Evolutionary conservation across 2,113 vertebrate genomes (phyloP).

Genomic region (Kobus ellipsiprymnus): DNA sequence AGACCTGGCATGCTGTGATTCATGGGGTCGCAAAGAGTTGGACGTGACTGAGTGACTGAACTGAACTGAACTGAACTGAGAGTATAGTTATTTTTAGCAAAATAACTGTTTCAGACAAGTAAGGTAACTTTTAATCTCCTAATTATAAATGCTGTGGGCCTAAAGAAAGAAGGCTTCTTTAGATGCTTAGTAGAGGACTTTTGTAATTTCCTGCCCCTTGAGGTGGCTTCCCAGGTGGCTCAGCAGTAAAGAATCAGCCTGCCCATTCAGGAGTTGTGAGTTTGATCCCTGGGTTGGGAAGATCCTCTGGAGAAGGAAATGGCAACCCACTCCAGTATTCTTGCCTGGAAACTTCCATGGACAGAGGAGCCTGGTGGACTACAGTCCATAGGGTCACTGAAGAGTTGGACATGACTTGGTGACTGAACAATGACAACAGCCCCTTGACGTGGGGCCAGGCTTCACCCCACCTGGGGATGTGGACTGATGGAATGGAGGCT

Average conservation of each 20-base stretch:
- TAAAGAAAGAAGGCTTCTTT: background rate
- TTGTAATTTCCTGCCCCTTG: background rate
- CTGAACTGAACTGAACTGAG: too few relatives aligned
- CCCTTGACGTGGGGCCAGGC: background rate
- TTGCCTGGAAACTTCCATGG: background rate
- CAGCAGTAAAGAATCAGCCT: background rate
- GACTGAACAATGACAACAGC: background rate
- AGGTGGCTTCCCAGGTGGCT: background rate
- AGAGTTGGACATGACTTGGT: background rate
- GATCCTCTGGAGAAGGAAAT: background rate
- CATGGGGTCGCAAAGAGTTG: too few relatives aligned
- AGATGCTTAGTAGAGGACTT: background rate
- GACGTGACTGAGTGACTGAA: too few relatives aligned
- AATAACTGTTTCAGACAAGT: background rate
- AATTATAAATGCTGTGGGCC: background rate
- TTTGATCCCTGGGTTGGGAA: background rate
- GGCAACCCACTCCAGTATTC: background rate
- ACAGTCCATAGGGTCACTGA: background rate
- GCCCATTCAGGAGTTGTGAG: background rate
- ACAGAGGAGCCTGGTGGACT: background rate
- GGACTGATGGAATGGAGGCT: background rate
- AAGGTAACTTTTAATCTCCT: background rate
- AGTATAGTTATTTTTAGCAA: background rate
- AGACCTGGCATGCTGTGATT: fast-evolving
- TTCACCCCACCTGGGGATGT: background rate